Conservation (phyloP, 2,888 invertebrate genomes). For the Hypsopygia costalis region DNA sequence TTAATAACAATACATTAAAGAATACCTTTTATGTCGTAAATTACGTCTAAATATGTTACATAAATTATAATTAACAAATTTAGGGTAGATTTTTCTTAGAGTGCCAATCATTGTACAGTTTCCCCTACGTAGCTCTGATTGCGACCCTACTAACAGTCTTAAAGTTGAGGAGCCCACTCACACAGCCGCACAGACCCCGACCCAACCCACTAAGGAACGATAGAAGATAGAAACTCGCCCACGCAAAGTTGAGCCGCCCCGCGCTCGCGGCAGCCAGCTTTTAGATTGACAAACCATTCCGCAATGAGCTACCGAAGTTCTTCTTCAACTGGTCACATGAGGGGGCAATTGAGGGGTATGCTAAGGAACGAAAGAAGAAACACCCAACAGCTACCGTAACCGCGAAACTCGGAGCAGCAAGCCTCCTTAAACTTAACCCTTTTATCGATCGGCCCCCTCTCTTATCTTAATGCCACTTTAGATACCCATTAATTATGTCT, state of each 20-base stretch:
- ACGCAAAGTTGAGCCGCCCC: conserved; percentile 31
- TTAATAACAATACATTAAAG: no score
- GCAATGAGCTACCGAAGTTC: conserved; percentile 52
- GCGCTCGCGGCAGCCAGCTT: conserved; percentile 13
- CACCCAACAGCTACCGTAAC: conserved; percentile 46
- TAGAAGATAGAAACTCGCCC: conserved; percentile 49
- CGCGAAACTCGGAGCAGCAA: conserved; percentile 29
- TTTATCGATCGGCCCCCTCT: conserved; percentile 61
- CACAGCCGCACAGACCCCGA: conserved; percentile 37
- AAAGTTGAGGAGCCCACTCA: conserved; percentile 64
- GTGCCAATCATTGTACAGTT: no score
- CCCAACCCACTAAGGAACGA: conserved; percentile 54
- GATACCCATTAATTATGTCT: conserved; percentile 69
- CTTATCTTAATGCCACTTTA: conserved; percentile 70
- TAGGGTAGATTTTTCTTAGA: no score
- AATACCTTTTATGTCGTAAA: no score
- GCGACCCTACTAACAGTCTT: conserved; percentile 77
- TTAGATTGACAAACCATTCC: conserved; percentile 22
- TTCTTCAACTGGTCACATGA: conserved; percentile 36
- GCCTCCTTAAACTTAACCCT: conserved; percentile 46
- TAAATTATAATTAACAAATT: no score
- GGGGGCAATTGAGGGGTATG: conserved; percentile 27
- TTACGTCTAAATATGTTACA: no score
- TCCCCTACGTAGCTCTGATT: conserved; percentile 69
- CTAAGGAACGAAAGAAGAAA: conserved; percentile 75